A percentile compares a stretch with the other conserved stretches of the same genome.
Conservation (phyloP, 2,888 invertebrate genomes). For the Julus scanicus region DNA sequence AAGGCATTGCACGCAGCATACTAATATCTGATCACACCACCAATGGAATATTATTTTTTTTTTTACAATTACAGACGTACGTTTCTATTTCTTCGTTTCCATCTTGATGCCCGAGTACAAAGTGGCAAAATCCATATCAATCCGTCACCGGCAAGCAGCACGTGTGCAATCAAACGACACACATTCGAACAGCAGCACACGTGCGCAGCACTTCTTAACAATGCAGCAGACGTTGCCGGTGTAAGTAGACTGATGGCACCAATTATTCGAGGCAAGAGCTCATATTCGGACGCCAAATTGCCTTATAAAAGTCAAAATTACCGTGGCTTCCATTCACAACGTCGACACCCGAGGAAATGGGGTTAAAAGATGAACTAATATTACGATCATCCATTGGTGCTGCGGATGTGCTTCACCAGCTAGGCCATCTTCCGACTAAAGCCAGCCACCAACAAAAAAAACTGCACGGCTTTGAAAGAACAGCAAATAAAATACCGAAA, state of each 20-base stretch:
- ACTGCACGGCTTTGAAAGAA: background rate
- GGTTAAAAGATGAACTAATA: background rate
- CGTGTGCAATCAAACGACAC: slow-evolving; percentile 35
- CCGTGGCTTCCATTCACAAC: slow-evolving; percentile 3
- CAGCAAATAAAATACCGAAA: background rate
- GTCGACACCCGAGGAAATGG: background rate
- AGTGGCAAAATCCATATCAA: background rate
- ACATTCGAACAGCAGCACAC: slow-evolving; percentile 22
- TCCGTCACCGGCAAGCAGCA: slow-evolving; percentile 17
- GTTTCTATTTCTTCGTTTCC: background rate
- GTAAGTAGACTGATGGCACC: slow-evolving; percentile 42
- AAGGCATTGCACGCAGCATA: background rate
- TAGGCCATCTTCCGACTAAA: background rate
- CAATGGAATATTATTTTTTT: slow-evolving; percentile 14
- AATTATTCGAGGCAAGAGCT: slow-evolving; percentile 35
- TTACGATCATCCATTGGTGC: background rate
- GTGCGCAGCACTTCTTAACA: background rate
- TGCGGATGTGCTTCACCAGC: background rate
- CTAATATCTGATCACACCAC: background rate
- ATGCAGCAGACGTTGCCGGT: slow-evolving; percentile 22
- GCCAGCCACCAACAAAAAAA: background rate
- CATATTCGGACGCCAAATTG: slow-evolving; percentile 42
- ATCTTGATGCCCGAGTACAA: background rate
- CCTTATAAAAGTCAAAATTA: slow-evolving; percentile 42
- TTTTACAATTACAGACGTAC: slow-evolving; percentile 14